phyloP scores from a whole-genome alignment of 2,888 invertebrate genomes.

The Sphaeridia pumilis region DNA sequence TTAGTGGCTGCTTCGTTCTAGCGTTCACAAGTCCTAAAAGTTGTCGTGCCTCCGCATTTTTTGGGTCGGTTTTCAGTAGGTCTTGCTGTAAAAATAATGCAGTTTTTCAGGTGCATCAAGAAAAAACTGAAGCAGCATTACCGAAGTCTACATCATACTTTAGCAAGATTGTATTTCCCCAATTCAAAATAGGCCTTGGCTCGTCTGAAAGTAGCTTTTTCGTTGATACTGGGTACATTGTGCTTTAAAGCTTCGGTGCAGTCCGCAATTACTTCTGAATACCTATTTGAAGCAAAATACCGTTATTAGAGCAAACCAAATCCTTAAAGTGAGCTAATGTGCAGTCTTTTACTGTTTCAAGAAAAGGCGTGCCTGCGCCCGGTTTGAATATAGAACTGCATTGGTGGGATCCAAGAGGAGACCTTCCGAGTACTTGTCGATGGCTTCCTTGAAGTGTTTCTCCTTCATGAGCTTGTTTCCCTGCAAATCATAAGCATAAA shows the following conservation, averaged over 20 bases:
- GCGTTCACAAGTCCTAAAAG: conserved; percentile 19
- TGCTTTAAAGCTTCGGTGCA: conserved; percentile 66
- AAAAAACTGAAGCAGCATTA: not conserved
- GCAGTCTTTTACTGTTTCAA: conserved; percentile 63
- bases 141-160: conserved; percentile 36
- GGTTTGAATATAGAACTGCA: conserved; percentile 71
- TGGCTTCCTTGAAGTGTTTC: conserved; percentile 72
- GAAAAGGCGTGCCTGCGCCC: conserved; percentile 76
- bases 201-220: conserved; percentile 64
- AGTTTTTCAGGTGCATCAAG: not conserved
- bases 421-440: conserved; percentile 73
- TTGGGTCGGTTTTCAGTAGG: conserved; percentile 23
- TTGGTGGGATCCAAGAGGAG: conserved; percentile 67
- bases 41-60: conserved; percentile 21
- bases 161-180: conserved; percentile 58
- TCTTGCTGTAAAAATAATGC: conserved; percentile 16
- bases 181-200: conserved; percentile 62
- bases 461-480: conserved; percentile 68
- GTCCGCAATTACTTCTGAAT: conserved; percentile 49
- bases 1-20: conserved; percentile 1
- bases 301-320: not conserved
- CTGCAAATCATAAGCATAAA: conserved; percentile 40
- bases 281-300: not conserved
- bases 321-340: too few species aligned
- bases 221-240: conserved; percentile 60